Evolutionary conservation across 2,113 vertebrate genomes (phyloP).

Genomic region (Smithornis capensis): DNA sequence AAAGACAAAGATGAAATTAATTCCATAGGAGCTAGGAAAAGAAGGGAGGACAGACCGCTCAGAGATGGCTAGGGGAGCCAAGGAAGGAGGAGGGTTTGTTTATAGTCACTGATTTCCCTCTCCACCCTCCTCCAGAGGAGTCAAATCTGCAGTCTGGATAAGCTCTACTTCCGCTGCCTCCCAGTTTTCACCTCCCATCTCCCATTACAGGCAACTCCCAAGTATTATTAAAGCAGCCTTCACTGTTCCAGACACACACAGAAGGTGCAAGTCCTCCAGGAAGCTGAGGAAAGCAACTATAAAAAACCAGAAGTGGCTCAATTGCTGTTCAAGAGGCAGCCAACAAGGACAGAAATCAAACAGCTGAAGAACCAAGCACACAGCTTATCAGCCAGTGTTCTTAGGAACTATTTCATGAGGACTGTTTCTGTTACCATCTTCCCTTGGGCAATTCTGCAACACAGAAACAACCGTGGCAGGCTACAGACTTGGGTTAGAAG

Average conservation of each 20-base stretch:
- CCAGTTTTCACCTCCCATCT: neutral
- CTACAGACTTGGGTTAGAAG: neutral
- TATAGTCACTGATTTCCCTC: neutral
- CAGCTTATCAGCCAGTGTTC: neutral
- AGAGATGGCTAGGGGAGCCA: neutral
- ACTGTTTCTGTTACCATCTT: neutral
- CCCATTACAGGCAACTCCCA: neutral
- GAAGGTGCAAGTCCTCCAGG: neutral
- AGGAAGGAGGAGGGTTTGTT: neutral
- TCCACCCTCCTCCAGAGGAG: neutral
- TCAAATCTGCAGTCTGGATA: neutral
- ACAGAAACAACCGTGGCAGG: neutral
- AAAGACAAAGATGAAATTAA: neutral
- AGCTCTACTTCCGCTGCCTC: neutral
- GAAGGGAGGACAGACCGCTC: neutral
- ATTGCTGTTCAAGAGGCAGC: neutral
- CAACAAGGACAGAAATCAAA: neutral
- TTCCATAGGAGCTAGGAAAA: neutral
- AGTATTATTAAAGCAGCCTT: neutral
- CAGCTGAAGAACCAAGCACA: neutral
- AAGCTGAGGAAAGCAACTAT: neutral
- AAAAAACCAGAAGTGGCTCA: neutral
- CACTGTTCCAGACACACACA: neutral
- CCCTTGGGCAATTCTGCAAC: neutral
- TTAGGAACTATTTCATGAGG: neutral